Evolutionary conservation across 2,888 invertebrate species (phyloP).

Genomic region (Corythucha ciliata): DNA sequence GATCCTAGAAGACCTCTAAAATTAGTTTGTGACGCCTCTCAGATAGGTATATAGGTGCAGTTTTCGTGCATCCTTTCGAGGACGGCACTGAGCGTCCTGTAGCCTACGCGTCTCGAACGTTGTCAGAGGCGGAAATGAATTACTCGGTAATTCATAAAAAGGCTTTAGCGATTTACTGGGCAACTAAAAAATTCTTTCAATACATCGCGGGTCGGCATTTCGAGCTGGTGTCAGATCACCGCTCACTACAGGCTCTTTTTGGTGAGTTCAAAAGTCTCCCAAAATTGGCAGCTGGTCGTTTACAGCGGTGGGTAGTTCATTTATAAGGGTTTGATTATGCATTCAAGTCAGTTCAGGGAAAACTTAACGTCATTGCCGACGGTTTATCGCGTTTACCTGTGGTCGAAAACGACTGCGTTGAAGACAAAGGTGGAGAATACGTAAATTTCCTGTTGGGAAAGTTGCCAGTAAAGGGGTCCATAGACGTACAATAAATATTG

Average conservation of each 20-base stretch:
- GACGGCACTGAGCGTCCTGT: too few species aligned
- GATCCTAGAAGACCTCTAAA: background rate
- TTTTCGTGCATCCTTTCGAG: background rate
- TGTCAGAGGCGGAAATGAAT: background rate
- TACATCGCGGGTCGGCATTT: background rate
- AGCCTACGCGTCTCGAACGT: background rate
- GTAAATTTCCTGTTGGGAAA: too few species aligned
- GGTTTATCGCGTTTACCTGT: too few species aligned
- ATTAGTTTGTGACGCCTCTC: background rate
- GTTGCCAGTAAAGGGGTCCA: too few species aligned
- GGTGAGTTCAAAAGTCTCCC: background rate
- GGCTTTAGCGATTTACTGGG: background rate
- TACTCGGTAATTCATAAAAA: background rate
- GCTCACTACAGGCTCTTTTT: background rate
- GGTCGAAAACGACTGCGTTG: too few species aligned
- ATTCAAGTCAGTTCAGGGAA: background rate
- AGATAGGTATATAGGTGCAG: background rate
- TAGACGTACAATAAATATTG: too few species aligned
- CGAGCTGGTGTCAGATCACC: background rate
- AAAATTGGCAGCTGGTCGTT: background rate
- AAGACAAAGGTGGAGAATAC: too few species aligned
- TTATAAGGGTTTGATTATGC: background rate
- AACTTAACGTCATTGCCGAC: too few species aligned
- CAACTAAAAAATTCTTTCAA: background rate
- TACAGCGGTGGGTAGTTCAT: background rate